A percentile compares a stretch with the other conserved stretches of the same genome.
These are phyloP conservation scores for Drosophila yakuba DNA, from an alignment of 1,140 invertebrate genomes.

Conservation along the genomic window DNA sequence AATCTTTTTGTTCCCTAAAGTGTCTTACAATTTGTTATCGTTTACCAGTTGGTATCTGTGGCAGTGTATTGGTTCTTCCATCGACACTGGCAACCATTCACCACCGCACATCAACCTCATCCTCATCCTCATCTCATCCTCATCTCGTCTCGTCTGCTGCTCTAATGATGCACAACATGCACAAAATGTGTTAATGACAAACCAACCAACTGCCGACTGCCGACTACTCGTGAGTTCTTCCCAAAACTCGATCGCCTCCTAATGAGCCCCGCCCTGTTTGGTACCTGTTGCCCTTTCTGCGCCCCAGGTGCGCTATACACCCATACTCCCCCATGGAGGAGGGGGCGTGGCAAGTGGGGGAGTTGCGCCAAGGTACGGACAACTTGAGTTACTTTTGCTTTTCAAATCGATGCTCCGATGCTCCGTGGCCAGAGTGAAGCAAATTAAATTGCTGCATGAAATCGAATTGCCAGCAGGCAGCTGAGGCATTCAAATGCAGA, in stretches of 20 bases:
- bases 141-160: neutral
- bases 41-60: neutral
- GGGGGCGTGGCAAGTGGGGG: neutral
- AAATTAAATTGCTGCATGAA: conserved; percentile 67
- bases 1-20: too few species aligned
- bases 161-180: conserved; percentile 73
- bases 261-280: conserved; percentile 32
- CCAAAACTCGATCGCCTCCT: conserved; percentile 21
- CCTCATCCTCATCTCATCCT: neutral
- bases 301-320: neutral
- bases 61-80: neutral
- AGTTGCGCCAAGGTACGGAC: neutral
- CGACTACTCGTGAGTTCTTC: conserved; percentile 7
- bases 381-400: conserved; percentile 46
- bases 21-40: too few species aligned
- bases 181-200: conserved; percentile 74
- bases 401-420: conserved; percentile 43
- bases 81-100: neutral
- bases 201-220: conserved; percentile 29
- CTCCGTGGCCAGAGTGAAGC: conserved; percentile 35
- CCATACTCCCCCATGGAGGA: too few species aligned
- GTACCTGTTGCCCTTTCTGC: conserved; percentile 48
- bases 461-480: conserved; percentile 62
- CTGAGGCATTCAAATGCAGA: conserved; percentile 49
- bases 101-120: neutral